phyloP scores from a whole-genome alignment of 1,140 invertebrate genomes.

The Sitodiplosis mosellana region DNA sequence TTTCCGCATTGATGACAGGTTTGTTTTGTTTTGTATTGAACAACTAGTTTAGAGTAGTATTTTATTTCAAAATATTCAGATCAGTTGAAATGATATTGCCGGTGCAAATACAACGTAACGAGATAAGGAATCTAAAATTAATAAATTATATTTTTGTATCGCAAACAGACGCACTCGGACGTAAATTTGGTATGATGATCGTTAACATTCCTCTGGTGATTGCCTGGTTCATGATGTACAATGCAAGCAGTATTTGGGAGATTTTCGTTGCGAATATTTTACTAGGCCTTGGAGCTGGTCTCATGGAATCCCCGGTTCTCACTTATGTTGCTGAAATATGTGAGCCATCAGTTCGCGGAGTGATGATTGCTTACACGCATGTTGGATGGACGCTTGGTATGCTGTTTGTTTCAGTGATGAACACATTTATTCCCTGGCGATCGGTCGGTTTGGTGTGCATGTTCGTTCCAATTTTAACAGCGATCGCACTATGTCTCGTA shows the following conservation, averaged over 20 bases:
- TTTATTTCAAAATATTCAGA: no score
- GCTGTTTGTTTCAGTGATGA: constrained; percentile 40
- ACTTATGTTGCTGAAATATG: constrained; percentile 36
- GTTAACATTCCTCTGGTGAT: constrained; percentile 44
- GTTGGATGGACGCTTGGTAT: constrained; percentile 42
- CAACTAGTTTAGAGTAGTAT: no score
- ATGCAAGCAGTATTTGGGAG: constrained; percentile 31
- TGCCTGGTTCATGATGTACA: constrained; percentile 45
- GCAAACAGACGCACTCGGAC: constrained; percentile 21
- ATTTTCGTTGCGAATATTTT: constrained; percentile 2
- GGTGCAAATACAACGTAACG: no score
- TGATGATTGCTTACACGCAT: constrained; percentile 41
- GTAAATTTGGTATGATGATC: constrained; percentile 44
- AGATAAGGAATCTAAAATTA: no score
- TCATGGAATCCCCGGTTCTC: constrained; percentile 33
- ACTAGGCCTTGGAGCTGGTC: constrained; percentile 28
- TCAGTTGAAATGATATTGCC: no score
- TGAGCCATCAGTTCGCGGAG: constrained; percentile 44
- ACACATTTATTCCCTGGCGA: constrained; percentile 41
- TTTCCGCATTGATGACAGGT: no score
- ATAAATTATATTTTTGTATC: no score
- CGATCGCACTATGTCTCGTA: constrained; percentile 34
- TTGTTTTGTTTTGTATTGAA: no score
- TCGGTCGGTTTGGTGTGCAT: constrained; percentile 38
- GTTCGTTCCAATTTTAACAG: constrained; percentile 35